Evolutionary conservation across 2,113 vertebrate genomes (phyloP).

Genomic region (Oncorhynchus clarkii): DNA sequence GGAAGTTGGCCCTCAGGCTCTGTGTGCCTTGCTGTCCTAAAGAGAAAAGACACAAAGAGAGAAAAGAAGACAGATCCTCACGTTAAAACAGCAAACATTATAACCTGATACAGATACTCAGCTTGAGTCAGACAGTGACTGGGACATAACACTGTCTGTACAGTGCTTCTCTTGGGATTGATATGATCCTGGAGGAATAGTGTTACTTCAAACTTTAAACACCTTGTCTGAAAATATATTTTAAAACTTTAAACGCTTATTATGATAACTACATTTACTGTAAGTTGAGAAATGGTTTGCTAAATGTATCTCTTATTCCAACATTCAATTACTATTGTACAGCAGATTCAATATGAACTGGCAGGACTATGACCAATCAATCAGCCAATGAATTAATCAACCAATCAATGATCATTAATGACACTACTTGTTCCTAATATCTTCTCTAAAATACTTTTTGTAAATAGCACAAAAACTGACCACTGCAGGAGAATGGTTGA

Average conservation of each 20-base stretch:
- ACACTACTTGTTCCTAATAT: background rate
- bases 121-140: slow-evolving; percentile 41
- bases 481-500: slow-evolving; percentile 5
- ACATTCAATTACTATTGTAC: background rate
- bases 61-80: slow-evolving; percentile 50
- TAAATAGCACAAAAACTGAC: background rate
- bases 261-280: slow-evolving; percentile 19
- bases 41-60: slow-evolving; percentile 58
- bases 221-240: slow-evolving; percentile 44
- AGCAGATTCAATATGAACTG: background rate
- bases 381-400: background rate
- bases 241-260: slow-evolving; percentile 4
- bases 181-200: background rate
- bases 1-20: slow-evolving; percentile 60
- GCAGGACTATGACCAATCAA: background rate
- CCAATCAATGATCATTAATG: background rate
- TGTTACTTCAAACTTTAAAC: background rate
- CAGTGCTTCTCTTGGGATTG: slow-evolving; percentile 47
- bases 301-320: background rate
- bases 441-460: background rate
- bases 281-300: background rate
- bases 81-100: slow-evolving; percentile 73
- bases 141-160: slow-evolving; percentile 27
- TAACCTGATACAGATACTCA: slow-evolving; percentile 68
- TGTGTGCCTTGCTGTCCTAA: slow-evolving; percentile 57